Base-by-base conservation (phyloP, 2,888 invertebrate species). In the Ypsolopha sequella region DNA sequence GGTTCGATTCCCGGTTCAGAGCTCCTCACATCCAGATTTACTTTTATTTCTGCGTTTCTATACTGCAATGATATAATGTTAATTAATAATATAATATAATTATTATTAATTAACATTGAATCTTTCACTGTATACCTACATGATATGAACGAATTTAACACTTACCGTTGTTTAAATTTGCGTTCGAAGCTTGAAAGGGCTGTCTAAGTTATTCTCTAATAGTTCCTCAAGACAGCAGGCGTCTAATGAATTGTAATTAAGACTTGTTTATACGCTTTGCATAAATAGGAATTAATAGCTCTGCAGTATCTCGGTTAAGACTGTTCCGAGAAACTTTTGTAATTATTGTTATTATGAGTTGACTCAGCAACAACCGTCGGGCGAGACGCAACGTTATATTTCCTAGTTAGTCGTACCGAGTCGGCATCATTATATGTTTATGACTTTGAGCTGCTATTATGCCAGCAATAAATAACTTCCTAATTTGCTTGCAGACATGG, bases 311-410 rank as follows among this genome's bases (percentile, higher is more conserved):
- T 68, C 64, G 65, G 70, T 73, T 73, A 72, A 76, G 73, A 63
- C 67, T 70, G 69, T 68, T 71, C 73, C 71, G 73, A 60, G 66
- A 74, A 82, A 84, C 70, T 86, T 85, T 80, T 66, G 80, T 76
- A 81, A 82, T 84, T 81, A 84, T 78, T 77, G 73, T 79, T 79
- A 82, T 81, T 80, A 81, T 70, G 76, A 75, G 69, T 64, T 69
- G 73, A 76, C 74, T 68, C 73, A 75, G 73, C 70, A 73, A 70
- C 76, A 73, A 73, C 71, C 69, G 24, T 24, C 24, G 70, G 68
- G 59, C 73, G 65, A 73, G 68, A 69, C 68, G 63, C 60, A 59
- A 62, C 65, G 68, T 79, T 76, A 80, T 85, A 84, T 80, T 84
- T 81, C 68, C 78, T 76, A 79, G 74, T 84, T 82, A 80, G 79